These are phyloP conservation scores for Macaria liturata DNA, from an alignment of 2,888 invertebrate genomes.

Conservation along the genomic window DNA sequence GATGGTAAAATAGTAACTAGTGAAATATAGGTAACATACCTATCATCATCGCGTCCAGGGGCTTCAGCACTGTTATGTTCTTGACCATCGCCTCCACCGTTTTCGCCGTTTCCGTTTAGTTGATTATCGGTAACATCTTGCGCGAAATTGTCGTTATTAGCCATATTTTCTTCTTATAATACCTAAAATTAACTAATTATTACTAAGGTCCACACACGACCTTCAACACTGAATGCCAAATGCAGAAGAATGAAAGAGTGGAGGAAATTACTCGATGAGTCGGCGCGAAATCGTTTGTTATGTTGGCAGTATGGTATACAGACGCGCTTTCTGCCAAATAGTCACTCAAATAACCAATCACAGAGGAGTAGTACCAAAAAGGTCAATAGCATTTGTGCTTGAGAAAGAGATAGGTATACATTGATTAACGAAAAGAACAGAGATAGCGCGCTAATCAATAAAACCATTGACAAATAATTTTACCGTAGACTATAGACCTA, in stretches of 20 bases:
- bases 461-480: slow-evolving; percentile 22
- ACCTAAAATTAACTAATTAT: slow-evolving; percentile 81
- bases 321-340: slow-evolving; percentile 57
- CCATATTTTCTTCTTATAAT: slow-evolving; percentile 81
- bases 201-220: slow-evolving; percentile 75
- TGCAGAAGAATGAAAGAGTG: slow-evolving; percentile 77
- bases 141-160: slow-evolving; percentile 91
- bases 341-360: slow-evolving; percentile 54
- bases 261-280: slow-evolving; percentile 48
- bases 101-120: slow-evolving; percentile 84
- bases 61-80: slow-evolving; percentile 90
- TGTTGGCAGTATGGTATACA: slow-evolving; percentile 52
- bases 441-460: slow-evolving; percentile 45
- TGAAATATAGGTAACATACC: slow-evolving; percentile 73
- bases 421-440: slow-evolving; percentile 38
- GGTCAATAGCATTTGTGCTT: slow-evolving; percentile 67
- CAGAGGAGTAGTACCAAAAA: slow-evolving; percentile 39
- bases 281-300: slow-evolving; percentile 61
- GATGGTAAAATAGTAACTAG: neutral
- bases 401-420: slow-evolving; percentile 43
- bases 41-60: slow-evolving; percentile 91
- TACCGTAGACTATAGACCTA: slow-evolving; percentile 1
- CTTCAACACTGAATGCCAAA: slow-evolving; percentile 80
- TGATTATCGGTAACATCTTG: slow-evolving; percentile 89
- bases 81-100: slow-evolving; percentile 87